A percentile compares a stretch with the other conserved stretches of the same genome.
phyloP scores from a whole-genome alignment of 2,888 invertebrate genomes.

The Cremastobaeus sp. region DNA sequence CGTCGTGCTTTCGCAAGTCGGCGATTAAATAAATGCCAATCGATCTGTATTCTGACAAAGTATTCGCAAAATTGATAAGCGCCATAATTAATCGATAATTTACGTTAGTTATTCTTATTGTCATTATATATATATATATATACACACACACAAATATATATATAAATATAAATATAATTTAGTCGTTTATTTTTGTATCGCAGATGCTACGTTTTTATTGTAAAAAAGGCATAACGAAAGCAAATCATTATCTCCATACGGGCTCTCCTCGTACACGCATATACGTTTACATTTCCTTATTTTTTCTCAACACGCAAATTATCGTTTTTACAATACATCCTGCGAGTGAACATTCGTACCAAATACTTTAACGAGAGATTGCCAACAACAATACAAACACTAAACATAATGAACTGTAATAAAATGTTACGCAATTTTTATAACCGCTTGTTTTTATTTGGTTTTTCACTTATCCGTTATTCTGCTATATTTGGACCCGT shows the following conservation, averaged over 20 bases:
- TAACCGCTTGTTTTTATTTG: slow-evolving; percentile 68
- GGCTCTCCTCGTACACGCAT: slow-evolving; percentile 60
- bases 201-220: slow-evolving; percentile 69
- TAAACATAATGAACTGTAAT: slow-evolving; percentile 69
- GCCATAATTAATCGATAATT: slow-evolving; percentile 63
- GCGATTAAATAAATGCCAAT: slow-evolving; percentile 58
- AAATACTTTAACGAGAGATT: slow-evolving; percentile 72
- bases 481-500: slow-evolving; percentile 34
- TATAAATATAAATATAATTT: slow-evolving; percentile 62
- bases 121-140: slow-evolving; percentile 32
- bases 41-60: slow-evolving; percentile 63
- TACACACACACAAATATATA: slow-evolving; percentile 23
- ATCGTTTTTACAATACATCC: slow-evolving; percentile 49
- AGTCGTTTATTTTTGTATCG: slow-evolving; percentile 75
- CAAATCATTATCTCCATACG: slow-evolving; percentile 61
- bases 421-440: slow-evolving; percentile 75
- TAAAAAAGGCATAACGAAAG: slow-evolving; percentile 50
- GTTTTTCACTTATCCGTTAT: slow-evolving; percentile 55
- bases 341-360: slow-evolving; percentile 68
- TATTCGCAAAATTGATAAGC: slow-evolving; percentile 61
- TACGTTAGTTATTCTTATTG: slow-evolving; percentile 60
- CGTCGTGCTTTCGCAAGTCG: slow-evolving; percentile 17
- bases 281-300: slow-evolving; percentile 61
- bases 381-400: slow-evolving; percentile 66
- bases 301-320: slow-evolving; percentile 58